phyloP scores from a whole-genome alignment of 2,888 invertebrate species.

The Oscheius myriophilus region DNA sequence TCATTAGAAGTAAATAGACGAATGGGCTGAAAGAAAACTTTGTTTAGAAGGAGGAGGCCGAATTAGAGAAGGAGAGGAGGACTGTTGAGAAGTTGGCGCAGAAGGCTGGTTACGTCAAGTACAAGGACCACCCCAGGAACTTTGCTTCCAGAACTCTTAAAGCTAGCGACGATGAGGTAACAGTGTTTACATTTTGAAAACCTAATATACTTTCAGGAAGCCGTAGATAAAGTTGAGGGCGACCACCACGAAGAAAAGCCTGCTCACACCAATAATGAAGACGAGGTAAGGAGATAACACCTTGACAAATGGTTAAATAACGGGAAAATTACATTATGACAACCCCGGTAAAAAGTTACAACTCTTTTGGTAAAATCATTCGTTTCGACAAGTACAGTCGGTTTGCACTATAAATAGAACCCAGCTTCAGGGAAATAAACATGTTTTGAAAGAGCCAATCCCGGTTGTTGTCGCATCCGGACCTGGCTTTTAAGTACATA shows the following conservation, averaged over 20 bases:
- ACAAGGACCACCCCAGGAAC: conserved; percentile 44
- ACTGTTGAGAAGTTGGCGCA: conserved; percentile 9
- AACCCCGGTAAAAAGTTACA: no score
- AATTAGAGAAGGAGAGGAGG: conserved; percentile 9
- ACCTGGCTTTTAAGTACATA: no score
- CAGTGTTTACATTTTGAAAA: not conserved
- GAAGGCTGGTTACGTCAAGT: conserved; percentile 23
- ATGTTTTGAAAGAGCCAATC: conserved; percentile 17
- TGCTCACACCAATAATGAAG: not conserved
- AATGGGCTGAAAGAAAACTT: not conserved
- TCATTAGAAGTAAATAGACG: conserved; percentile 10
- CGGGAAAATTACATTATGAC: no score
- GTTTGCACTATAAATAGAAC: no score
- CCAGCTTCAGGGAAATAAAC: not conserved
- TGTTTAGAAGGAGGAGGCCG: conserved; percentile 17
- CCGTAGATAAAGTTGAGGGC: conserved; percentile 6
- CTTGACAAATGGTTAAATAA: no score
- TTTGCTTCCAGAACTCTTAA: conserved; percentile 50
- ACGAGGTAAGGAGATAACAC: conserved; percentile 8
- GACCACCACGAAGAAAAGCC: conserved; percentile 10
- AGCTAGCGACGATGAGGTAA: conserved; percentile 26
- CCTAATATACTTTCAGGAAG: conserved; percentile 1
- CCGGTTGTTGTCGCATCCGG: not conserved
- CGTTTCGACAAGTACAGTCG: no score
- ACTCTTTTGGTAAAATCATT: no score